These are phyloP conservation scores for Chironomus tepperi DNA, from an alignment of 1,140 invertebrate species.

Conservation along the genomic window DNA sequence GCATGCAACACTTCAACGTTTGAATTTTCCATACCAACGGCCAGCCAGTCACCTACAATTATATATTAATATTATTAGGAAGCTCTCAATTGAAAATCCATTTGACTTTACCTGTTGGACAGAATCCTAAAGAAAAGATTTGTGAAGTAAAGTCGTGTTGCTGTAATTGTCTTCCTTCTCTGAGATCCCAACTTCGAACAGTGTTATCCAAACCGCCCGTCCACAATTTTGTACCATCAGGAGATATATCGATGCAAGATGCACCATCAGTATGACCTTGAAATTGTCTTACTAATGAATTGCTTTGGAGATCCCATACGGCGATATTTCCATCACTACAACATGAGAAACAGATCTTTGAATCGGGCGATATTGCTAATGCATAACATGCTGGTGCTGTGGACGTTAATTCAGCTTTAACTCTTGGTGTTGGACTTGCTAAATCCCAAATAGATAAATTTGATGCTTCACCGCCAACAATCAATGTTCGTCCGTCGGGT, in stretches of 20 bases:
- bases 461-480: conserved; percentile 86
- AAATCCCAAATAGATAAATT: conserved; percentile 87
- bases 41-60: conserved; percentile 75
- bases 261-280: conserved; percentile 92
- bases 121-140: conserved; percentile 91
- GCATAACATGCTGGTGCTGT: conserved; percentile 87
- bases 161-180: conserved; percentile 78
- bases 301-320: conserved; percentile 94
- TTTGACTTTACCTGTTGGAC: conserved; percentile 60
- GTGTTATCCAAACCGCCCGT: conserved; percentile 94
- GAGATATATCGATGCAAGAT: conserved; percentile 93
- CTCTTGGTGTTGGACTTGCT: conserved; percentile 69
- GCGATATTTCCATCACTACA: conserved; percentile 96
- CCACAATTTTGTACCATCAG: conserved; percentile 91
- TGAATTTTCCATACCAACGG: conserved; percentile 96
- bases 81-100: not conserved
- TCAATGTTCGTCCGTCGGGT: conserved; percentile 81
- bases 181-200: conserved; percentile 86
- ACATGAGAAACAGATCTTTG: conserved; percentile 93
- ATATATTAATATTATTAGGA: not conserved
- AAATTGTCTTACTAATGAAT: conserved; percentile 79
- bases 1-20: conserved; percentile 90
- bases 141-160: conserved; percentile 85
- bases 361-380: conserved; percentile 80
- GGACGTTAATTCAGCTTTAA: conserved; percentile 85